Evolutionary conservation across 2,888 invertebrate species (phyloP), one percentile per base, ranked within the genome.

Genomic region (Brachypalpus laphriformis): DNA sequence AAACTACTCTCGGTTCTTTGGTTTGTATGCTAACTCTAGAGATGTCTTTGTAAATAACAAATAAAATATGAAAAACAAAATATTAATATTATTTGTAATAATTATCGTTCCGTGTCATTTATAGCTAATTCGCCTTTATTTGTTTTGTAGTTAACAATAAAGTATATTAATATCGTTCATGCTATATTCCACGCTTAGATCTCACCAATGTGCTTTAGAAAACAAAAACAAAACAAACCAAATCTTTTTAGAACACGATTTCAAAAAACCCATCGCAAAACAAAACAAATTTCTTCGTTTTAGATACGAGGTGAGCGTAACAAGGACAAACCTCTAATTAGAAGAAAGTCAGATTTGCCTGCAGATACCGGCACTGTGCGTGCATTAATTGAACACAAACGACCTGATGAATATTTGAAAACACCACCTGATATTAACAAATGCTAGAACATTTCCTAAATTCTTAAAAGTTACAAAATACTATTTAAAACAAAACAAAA

Each of bases 271-370:
- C 72, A 65, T 66, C 49, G 57, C 49, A 61, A 65, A 74, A 63
- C 54, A 57, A 56, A 77, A 66, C 18, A 22, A 77, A 75, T 72
- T 77, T 77, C 68, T 81, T 81, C 68, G 81, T 81, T 82, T 71
- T 86, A 90, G 90, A 88, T 90, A 87, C 90, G 90, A 71, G 90
- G 91, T 90, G 93, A 93, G 88, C 94, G 95, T 92, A 95, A 94
- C 93, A 95, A 95, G 93, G 97, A 94, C 92, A 97, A 97, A 93
- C 98, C 98, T 66, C 93, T 98, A 88, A 94, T 98, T 87, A 95
- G 98, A 92, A 96, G 98, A 93, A 98, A 98, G 93, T 98, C 98
- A 14, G 98, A 99, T 92, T 93, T 99, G 91, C 98, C 98, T 56
- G 97, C 98, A 90, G 98, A 99, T 93, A 95, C 96, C 89, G 95